phyloP scores from a whole-genome alignment of 2,888 invertebrate species.

The Xanthostigma xanthostigma region DNA sequence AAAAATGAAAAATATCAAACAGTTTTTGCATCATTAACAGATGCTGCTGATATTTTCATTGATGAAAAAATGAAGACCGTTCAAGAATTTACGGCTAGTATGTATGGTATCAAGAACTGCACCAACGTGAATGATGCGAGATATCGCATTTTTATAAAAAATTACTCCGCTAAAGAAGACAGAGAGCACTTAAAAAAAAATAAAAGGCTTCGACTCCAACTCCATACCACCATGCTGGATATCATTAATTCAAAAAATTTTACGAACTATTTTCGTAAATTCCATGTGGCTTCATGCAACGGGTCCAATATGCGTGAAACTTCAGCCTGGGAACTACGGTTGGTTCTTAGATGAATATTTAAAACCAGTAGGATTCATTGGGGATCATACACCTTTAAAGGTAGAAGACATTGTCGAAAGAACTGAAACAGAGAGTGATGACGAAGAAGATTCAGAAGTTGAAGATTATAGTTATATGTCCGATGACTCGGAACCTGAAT shows the following conservation, averaged over 20 bases:
- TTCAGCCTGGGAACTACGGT: slow-evolving; percentile 12
- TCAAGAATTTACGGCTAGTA: slow-evolving; percentile 19
- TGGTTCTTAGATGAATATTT: slow-evolving; percentile 11
- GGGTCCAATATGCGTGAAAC: slow-evolving; percentile 13
- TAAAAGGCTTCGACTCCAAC: slow-evolving; percentile 18
- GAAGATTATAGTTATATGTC: slow-evolving; percentile 13
- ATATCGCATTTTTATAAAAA: slow-evolving; percentile 18
- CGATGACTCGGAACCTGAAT: slow-evolving; percentile 14
- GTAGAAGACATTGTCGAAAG: slow-evolving; percentile 14
- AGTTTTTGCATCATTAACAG: slow-evolving; percentile 19
- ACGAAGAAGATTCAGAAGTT: slow-evolving; percentile 13
- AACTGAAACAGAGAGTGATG: slow-evolving; percentile 12
- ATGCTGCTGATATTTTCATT: slow-evolving; percentile 15
- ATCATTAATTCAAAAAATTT: slow-evolving; percentile 16
- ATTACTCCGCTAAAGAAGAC: slow-evolving; percentile 17
- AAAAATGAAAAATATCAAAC: slow-evolving; percentile 18
- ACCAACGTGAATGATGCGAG: slow-evolving; percentile 18
- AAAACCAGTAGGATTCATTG: slow-evolving; percentile 18
- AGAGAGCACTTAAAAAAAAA: slow-evolving; percentile 18
- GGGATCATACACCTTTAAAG: slow-evolving; percentile 11
- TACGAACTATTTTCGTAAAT: slow-evolving; percentile 17
- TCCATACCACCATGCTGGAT: slow-evolving; percentile 17
- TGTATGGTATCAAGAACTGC: slow-evolving; percentile 20
- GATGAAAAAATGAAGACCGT: slow-evolving; percentile 19
- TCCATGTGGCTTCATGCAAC: slow-evolving; percentile 19